These are phyloP conservation scores for Drosophila ambigua DNA, from an alignment of 1,140 invertebrate genomes.

Conservation along the genomic window DNA sequence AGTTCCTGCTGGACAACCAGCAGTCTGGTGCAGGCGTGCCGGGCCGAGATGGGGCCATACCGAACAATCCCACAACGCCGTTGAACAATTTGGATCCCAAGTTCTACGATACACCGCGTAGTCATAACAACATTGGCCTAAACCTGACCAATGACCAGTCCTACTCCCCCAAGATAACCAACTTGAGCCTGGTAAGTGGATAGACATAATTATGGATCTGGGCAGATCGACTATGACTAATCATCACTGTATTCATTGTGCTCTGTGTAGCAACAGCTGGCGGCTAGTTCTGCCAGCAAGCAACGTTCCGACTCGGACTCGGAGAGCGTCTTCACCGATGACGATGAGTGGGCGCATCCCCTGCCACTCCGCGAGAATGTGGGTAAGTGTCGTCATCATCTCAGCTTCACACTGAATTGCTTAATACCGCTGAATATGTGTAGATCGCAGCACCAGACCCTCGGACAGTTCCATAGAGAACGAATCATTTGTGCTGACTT, in stretches of 20 bases:
- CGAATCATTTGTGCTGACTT: constrained; percentile 86
- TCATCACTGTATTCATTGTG: not conserved
- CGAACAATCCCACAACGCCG: constrained; percentile 70
- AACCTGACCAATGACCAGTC: constrained; percentile 83
- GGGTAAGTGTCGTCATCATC: constrained; percentile 53
- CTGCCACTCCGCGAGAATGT: constrained; percentile 78
- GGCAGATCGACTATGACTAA: not conserved
- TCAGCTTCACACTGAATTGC: too few relatives aligned
- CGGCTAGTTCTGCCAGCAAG: constrained; percentile 48
- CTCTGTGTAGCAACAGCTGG: constrained; percentile 58
- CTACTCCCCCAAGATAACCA: constrained; percentile 82
- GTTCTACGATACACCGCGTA: constrained; percentile 86
- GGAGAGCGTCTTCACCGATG: constrained; percentile 87
- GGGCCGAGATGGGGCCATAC: constrained; percentile 24
- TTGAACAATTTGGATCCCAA: constrained; percentile 84
- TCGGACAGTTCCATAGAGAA: constrained; percentile 86
- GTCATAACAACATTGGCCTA: constrained; percentile 82
- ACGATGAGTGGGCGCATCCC: constrained; percentile 85
- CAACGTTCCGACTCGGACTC: constrained; percentile 85
- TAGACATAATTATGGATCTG: too few relatives aligned
- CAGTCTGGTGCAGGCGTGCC: constrained; percentile 1
- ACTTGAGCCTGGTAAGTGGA: constrained; percentile 66
- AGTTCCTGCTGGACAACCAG: constrained; percentile 47
- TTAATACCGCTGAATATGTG: not conserved
- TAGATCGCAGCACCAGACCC: constrained; percentile 83